These are phyloP conservation scores for Empidonax traillii DNA, from an alignment of 2,113 vertebrate species.

Conservation along the genomic window DNA sequence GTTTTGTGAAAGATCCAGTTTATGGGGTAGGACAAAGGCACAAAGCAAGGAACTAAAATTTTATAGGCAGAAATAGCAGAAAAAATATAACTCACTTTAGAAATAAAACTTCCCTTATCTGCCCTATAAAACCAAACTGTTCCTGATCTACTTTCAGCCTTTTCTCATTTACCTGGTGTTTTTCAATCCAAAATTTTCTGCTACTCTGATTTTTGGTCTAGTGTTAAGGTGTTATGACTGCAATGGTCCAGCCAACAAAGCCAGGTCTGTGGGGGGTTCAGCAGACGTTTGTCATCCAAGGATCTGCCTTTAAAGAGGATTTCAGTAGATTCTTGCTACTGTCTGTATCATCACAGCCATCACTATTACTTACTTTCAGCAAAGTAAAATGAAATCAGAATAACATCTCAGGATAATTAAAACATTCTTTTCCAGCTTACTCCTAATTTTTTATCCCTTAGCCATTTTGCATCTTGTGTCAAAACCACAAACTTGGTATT, in stretches of 20 bases:
- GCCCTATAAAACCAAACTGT: background rate
- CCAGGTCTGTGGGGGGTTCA: background rate
- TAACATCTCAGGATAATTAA: background rate
- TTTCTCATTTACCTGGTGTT: background rate
- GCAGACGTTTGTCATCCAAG: fast-evolving
- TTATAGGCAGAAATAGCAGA: background rate
- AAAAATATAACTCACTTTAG: background rate
- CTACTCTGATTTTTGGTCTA: background rate
- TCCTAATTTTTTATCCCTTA: background rate
- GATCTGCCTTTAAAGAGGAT: background rate
- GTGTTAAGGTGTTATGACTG: background rate
- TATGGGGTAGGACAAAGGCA: background rate
- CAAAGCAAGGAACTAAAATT: background rate
- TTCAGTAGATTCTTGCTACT: background rate
- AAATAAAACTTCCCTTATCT: background rate
- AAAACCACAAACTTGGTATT: background rate
- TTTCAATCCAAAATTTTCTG: background rate
- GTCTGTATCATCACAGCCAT: background rate
- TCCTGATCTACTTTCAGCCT: background rate
- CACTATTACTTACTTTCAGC: background rate
- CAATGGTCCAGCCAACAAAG: background rate
- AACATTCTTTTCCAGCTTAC: background rate
- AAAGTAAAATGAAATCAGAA: background rate
- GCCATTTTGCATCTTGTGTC: background rate
- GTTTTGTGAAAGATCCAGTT: background rate